Conservation (phyloP, 2,888 invertebrate species). For the Mycalesis mineus region DNA sequence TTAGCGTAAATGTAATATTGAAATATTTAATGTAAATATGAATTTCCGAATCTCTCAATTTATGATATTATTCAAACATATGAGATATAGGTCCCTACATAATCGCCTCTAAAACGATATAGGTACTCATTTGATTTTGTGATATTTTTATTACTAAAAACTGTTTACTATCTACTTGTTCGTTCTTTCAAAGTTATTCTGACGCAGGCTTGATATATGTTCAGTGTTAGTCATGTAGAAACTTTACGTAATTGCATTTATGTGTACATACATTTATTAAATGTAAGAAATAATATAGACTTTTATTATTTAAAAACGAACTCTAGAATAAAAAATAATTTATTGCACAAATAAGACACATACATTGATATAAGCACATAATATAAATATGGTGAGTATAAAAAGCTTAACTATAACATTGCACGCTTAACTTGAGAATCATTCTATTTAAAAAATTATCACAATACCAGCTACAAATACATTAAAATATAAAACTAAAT, state of each 20-base stretch:
- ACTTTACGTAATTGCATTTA: slow-evolving; percentile 30
- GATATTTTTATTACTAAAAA: not conserved
- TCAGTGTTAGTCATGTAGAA: slow-evolving; percentile 29
- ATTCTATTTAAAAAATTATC: not conserved
- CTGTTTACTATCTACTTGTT: slow-evolving; percentile 14
- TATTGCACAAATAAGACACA: slow-evolving; percentile 6
- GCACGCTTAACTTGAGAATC: slow-evolving; percentile 9
- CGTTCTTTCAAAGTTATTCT: slow-evolving; percentile 14
- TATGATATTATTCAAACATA: slow-evolving; percentile 22
- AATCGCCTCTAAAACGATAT: not conserved
- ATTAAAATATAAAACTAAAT: not conserved
- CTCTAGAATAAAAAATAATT: slow-evolving; percentile 4
- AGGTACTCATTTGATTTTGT: not conserved
- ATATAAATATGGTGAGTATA: not conserved
- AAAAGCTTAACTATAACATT: slow-evolving; percentile 5
- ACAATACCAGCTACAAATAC: not conserved
- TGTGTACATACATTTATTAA: slow-evolving; percentile 64
- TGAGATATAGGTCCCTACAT: not conserved
- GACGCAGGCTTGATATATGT: slow-evolving; percentile 23
- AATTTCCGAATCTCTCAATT: slow-evolving; percentile 28
- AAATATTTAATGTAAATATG: slow-evolving; percentile 23
- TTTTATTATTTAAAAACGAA: slow-evolving; percentile 32
- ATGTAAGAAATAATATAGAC: slow-evolving; percentile 37
- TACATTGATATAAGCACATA: slow-evolving; percentile 2
- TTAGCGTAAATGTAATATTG: slow-evolving; percentile 26